Evolutionary conservation across 2,113 vertebrate species (phyloP).

Genomic region (Corvus cornix): DNA sequence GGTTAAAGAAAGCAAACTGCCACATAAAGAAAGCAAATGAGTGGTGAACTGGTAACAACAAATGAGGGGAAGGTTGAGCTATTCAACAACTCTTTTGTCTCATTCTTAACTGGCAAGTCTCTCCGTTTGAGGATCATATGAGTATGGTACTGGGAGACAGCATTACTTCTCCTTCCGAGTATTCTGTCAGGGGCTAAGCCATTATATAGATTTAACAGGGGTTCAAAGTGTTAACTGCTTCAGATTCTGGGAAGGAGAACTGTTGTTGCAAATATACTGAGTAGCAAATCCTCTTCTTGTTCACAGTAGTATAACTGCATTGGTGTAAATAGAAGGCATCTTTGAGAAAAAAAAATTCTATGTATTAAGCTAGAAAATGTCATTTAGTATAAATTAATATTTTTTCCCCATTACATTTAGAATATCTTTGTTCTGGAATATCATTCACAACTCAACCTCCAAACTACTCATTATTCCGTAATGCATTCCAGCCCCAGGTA

Average conservation of each 20-base stretch:
- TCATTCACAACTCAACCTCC: background rate
- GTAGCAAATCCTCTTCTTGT: background rate
- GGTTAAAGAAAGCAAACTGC: background rate
- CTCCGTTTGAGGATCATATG: background rate
- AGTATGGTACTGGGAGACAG: background rate
- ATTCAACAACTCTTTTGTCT: background rate
- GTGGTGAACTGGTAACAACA: background rate
- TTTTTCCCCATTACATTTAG: background rate
- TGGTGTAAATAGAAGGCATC: background rate
- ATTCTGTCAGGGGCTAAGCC: background rate
- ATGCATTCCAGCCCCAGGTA: background rate
- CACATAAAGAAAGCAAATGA: background rate
- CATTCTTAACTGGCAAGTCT: background rate
- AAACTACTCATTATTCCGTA: background rate
- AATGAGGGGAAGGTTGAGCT: background rate
- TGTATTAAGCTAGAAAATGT: background rate
- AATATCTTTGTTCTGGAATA: background rate
- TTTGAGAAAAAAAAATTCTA: background rate
- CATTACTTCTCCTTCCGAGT: background rate
- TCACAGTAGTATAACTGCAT: background rate
- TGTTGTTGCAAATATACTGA: background rate
- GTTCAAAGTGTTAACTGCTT: background rate
- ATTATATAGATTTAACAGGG: background rate
- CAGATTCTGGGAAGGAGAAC: background rate
- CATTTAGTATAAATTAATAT: background rate